Percentiles rank a stretch among this genome's conserved stretches.
These are phyloP conservation scores for Sorex maritimensis DNA, from an alignment of 2,797 vertebrate genomes.

Conservation along the genomic window DNA sequence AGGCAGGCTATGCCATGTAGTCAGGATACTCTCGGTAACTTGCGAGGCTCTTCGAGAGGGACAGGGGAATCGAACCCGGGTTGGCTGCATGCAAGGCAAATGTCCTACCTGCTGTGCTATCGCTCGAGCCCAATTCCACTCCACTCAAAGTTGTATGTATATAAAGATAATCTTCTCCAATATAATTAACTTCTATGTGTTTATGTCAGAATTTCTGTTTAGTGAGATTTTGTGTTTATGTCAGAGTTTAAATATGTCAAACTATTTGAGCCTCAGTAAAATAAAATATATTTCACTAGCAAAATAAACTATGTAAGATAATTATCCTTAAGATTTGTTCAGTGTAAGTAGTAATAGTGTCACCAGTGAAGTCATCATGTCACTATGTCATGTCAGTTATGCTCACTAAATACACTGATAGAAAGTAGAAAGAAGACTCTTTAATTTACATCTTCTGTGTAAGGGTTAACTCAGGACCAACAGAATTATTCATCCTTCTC, in stretches of 20 bases:
- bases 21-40: no score
- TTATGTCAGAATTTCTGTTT: conserved; percentile 44
- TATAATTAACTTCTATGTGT: conserved; percentile 1
- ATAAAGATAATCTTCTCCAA: conserved; percentile 48
- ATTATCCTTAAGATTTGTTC: conserved; percentile 42
- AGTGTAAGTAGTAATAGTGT: conserved; percentile 24
- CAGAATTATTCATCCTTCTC: conserved; percentile 20
- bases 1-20: no score
- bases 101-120: no score
- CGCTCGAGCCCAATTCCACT: no score
- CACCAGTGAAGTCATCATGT: neutral
- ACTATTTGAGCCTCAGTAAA: neutral
- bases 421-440: neutral
- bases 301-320: conserved; percentile 35
- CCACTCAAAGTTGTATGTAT: neutral
- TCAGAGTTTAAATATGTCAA: conserved; percentile 14
- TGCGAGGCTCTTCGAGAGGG: no score
- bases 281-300: neutral
- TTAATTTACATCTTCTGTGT: conserved; percentile 50
- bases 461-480: neutral
- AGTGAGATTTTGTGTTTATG: neutral
- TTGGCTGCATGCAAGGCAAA: no score
- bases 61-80: no score
- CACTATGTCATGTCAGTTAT: neutral
- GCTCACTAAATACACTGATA: neutral